Evolutionary conservation across 2,888 invertebrate genomes (phyloP).

Genomic region (Eremobia ochroleuca): DNA sequence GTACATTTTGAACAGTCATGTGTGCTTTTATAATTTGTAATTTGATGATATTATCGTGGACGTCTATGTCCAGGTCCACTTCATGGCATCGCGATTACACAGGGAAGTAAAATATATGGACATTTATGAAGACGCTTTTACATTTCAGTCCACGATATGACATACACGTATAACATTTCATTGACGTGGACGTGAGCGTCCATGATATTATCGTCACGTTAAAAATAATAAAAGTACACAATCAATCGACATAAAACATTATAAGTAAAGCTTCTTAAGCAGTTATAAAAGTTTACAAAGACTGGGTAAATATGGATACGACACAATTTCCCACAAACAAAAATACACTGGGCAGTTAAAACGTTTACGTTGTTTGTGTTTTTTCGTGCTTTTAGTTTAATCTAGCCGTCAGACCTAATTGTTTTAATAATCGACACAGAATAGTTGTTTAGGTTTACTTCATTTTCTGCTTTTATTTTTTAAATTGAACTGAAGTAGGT

Average conservation of each 20-base stretch:
- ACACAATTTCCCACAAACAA: background rate
- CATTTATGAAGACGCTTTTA: background rate
- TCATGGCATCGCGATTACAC: background rate
- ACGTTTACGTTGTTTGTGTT: conserved; percentile 21
- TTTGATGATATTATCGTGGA: background rate
- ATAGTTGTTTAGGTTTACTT: conserved; percentile 1
- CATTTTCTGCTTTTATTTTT: conserved; percentile 14
- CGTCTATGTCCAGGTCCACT: background rate
- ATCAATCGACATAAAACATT: background rate
- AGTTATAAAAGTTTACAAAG: background rate
- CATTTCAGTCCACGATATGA: background rate
- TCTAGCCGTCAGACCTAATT: conserved; percentile 9
- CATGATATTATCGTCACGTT: background rate
- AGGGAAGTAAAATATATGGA: background rate
- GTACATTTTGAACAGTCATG: background rate
- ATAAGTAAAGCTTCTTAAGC: background rate
- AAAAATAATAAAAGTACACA: background rate
- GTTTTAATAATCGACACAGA: background rate
- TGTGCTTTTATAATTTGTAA: background rate
- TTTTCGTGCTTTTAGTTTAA: conserved; percentile 10
- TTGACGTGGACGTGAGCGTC: background rate
- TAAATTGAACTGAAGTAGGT: background rate
- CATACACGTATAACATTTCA: background rate
- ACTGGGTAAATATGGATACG: conserved; percentile 19
- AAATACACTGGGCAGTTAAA: conserved; percentile 24